phyloP scores from a whole-genome alignment of 2,888 invertebrate species.

The Ophioninae sp. region DNA sequence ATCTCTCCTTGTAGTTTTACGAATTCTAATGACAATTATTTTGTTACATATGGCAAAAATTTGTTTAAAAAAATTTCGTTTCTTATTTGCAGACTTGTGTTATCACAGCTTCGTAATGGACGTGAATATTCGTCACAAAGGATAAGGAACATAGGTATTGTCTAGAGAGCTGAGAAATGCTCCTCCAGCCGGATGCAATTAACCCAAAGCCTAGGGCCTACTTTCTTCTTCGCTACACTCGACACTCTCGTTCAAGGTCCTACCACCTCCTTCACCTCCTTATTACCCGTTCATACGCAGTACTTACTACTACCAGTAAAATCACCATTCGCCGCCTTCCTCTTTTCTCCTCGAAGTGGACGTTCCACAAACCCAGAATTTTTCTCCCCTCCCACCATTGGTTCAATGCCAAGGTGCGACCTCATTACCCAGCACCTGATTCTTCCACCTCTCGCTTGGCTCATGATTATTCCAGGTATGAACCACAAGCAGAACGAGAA shows the following conservation, averaged over 20 bases:
- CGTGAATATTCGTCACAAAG: slow-evolving; percentile 3
- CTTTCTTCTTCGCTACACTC: slow-evolving; percentile 76
- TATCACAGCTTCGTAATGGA: not conserved
- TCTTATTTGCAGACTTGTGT: not conserved
- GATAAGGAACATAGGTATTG: slow-evolving; percentile 14
- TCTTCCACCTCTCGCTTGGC: slow-evolving; percentile 14
- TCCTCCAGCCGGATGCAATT: slow-evolving; percentile 42
- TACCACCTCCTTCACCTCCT: slow-evolving; percentile 61
- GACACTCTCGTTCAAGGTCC: slow-evolving; percentile 78
- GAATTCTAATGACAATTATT: no score
- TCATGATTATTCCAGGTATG: slow-evolving; percentile 40
- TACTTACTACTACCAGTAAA: slow-evolving; percentile 18
- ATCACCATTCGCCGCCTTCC: slow-evolving; percentile 58
- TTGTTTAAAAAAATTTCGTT: no score
- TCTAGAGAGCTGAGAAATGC: slow-evolving; percentile 15
- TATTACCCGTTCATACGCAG: slow-evolving; percentile 47
- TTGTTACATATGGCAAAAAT: no score
- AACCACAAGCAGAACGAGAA: slow-evolving; percentile 39
- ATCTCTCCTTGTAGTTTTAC: no score
- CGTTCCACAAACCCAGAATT: slow-evolving; percentile 79
- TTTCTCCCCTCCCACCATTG: slow-evolving; percentile 25
- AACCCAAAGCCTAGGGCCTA: slow-evolving; percentile 72
- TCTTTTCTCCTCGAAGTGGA: slow-evolving; percentile 62
- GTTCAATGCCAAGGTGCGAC: slow-evolving; percentile 23
- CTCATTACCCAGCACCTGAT: slow-evolving; percentile 37